Base-by-base conservation (phyloP, 2,113 vertebrate genomes). In the Neodon shergylaensis region DNA sequence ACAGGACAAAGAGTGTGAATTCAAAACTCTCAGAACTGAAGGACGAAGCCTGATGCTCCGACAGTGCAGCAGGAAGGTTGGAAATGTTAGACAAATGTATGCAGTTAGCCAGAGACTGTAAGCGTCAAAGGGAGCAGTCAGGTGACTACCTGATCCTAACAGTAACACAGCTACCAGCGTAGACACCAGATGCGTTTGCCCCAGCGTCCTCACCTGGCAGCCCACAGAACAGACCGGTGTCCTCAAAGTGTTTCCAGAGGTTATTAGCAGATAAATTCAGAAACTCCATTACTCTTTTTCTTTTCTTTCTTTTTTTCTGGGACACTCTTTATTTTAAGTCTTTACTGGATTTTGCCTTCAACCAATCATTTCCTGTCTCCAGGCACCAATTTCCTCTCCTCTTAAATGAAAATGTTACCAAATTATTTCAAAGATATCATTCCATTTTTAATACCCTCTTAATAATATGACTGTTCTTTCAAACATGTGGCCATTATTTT, bases 391-490 rank as follows among this genome's bases (percentile, higher is more conserved):
- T 91, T 92, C 66, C 72, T 89, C 13, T 21, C 74, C 68, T 76
- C 88, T 54, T 88, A 97, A 96, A 95, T 91, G 58, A 85, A 90
- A 95, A 52, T 52, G 13, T 63, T 79, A 76, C 65, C 73, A 95
- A 90, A 88, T 95, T 94, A 94, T 95, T 74, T 77, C 54, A 92
- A 95, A 78, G 12, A 95, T 63, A 58, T 33, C n/a, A 84, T 86
- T 65, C 31, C 22, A 76, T 39, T 91, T 78, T 87, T 91, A 84
- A 88, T 78, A 84, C 9, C 58, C 36, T 76, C 0, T 39, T 21
- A 65, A 4, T n/a, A n/a, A 24, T 72, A 11, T 61, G 73, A 85
- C 24, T 93, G 42, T 70, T 94, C 73, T 90, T 78, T 94, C 12
- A 36, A 58, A 90, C 7, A 74, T 36, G 44, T 26, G 58, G 13